Evolutionary conservation across 2,113 vertebrate genomes (phyloP).

Genomic region (Plotosus lineatus): DNA sequence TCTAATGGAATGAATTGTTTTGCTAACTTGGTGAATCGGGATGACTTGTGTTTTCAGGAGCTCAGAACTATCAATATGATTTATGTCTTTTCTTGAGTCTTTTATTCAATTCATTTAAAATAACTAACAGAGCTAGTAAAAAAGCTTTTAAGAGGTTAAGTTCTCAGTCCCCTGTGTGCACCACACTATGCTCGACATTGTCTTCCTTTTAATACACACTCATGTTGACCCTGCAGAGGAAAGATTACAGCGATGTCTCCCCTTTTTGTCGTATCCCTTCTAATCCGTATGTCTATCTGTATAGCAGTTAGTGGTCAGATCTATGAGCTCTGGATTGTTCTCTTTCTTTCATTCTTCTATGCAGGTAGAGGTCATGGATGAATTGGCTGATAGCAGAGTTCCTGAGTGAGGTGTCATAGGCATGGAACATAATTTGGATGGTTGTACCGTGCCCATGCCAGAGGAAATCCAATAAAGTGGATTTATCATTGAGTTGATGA

Average conservation of each 20-base stretch:
- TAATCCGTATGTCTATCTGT: slow-evolving; percentile 22
- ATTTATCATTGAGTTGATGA: too few relatives aligned
- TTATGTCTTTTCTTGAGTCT: neutral
- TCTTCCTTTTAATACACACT: slow-evolving; percentile 58
- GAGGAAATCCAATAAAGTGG: too few relatives aligned
- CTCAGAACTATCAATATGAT: neutral
- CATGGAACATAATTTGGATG: too few relatives aligned
- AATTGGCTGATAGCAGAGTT: neutral
- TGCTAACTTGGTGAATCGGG: too few relatives aligned
- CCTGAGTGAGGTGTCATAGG: too few relatives aligned
- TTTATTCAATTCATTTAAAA: neutral
- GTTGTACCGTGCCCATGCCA: too few relatives aligned
- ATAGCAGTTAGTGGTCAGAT: slow-evolving; percentile 17
- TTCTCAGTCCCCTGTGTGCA: slow-evolving; percentile 30
- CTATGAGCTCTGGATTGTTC: neutral
- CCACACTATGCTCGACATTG: slow-evolving; percentile 6
- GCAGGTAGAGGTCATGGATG: neutral
- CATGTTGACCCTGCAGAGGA: slow-evolving; percentile 49
- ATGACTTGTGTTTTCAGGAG: neutral
- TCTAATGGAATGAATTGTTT: neutral
- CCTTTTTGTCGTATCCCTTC: slow-evolving; percentile 4
- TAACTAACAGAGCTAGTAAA: neutral
- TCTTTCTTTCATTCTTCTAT: slow-evolving; percentile 6
- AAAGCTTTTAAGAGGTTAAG: slow-evolving; percentile 26
- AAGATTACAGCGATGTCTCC: slow-evolving; percentile 62